These are phyloP conservation scores for Prorops nasuta DNA, from an alignment of 1,140 invertebrate genomes.

Conservation along the genomic window DNA sequence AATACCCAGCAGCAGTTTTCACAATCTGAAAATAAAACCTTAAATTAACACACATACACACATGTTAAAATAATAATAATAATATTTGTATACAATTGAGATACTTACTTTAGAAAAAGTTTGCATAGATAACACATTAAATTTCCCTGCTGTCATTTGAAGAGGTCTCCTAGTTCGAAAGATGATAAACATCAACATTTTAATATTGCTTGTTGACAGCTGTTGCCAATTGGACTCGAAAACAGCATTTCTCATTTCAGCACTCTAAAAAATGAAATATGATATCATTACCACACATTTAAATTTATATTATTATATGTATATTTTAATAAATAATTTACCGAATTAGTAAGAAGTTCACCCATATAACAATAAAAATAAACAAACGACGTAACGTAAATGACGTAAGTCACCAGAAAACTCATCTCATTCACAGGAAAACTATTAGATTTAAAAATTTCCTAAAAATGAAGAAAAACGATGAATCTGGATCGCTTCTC, in stretches of 20 bases:
- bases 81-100: too few relatives aligned
- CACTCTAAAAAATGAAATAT: constrained; percentile 29
- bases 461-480: too few relatives aligned
- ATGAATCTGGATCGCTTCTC: too few relatives aligned
- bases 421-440: too few relatives aligned
- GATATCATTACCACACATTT: background rate
- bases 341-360: constrained; percentile 20
- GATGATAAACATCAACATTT: constrained; percentile 34
- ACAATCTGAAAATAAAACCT: constrained; percentile 24
- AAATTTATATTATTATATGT: too few relatives aligned
- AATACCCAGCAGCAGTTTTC: constrained; percentile 28
- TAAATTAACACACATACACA: too few relatives aligned
- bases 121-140: constrained; percentile 26
- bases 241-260: constrained; percentile 24
- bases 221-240: constrained; percentile 40
- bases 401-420: too few relatives aligned
- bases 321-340: too few relatives aligned
- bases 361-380: constrained; percentile 31
- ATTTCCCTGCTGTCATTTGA: constrained; percentile 33
- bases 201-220: constrained; percentile 18
- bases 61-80: too few relatives aligned
- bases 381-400: too few relatives aligned
- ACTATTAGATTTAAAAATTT: too few relatives aligned
- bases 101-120: too few relatives aligned
- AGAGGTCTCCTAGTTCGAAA: constrained; percentile 27